Percentiles rank a stretch among this genome's conserved stretches.
phyloP scores from a whole-genome alignment of 2,113 vertebrate species.

The Labeo rohita region DNA sequence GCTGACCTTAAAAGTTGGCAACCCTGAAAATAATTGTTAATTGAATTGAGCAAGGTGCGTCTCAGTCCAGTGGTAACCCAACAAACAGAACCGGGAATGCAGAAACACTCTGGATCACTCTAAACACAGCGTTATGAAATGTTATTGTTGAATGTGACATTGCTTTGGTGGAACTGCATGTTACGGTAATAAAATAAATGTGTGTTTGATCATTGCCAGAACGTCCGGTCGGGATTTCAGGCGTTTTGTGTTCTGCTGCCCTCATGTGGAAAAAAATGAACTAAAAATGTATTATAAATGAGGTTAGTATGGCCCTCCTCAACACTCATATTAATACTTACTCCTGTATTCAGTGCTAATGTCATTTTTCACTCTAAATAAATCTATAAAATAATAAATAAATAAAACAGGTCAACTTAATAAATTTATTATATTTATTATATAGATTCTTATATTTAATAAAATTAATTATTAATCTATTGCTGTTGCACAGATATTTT shows the following conservation, averaged over 20 bases:
- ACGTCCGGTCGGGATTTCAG: background rate
- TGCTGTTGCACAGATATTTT: no score
- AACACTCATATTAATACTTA: background rate
- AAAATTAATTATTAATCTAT: no score
- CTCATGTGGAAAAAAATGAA: background rate
- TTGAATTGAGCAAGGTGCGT: background rate
- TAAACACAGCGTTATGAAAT: background rate
- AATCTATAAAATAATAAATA: no score
- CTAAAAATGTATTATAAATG: background rate
- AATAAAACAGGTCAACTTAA: no score
- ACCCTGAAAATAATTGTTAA: background rate
- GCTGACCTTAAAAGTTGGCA: no score
- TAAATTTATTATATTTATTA: no score
- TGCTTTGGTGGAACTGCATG: background rate
- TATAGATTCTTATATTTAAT: no score
- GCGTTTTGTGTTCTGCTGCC: conserved; percentile 26
- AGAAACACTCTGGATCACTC: background rate
- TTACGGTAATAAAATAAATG: background rate
- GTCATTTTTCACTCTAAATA: no score
- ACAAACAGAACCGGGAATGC: background rate
- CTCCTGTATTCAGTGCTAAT: background rate
- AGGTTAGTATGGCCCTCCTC: background rate
- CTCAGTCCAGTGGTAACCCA: background rate
- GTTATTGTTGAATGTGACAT: conserved; percentile 13
- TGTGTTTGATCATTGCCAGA: background rate